A percentile compares a stretch with the other conserved stretches of the same genome.
These are phyloP conservation scores for Drosophila anomelani DNA, from an alignment of 2,888 invertebrate species.

Conservation along the genomic window DNA sequence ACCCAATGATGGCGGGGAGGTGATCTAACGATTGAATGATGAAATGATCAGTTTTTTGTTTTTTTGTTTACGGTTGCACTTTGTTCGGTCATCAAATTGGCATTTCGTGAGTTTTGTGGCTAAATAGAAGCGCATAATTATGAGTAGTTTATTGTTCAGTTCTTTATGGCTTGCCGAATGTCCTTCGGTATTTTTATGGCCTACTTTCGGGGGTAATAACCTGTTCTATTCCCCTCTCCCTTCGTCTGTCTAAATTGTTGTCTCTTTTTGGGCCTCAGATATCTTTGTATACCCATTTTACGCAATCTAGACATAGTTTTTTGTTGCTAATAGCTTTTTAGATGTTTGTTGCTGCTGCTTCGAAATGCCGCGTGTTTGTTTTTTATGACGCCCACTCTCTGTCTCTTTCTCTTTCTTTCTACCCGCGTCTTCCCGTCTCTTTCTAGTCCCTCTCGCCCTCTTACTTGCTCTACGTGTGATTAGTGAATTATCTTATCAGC, in stretches of 20 bases:
- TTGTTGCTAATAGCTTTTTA: not conserved
- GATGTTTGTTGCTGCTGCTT: slow-evolving; percentile 56
- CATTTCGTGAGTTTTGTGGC: slow-evolving; percentile 18
- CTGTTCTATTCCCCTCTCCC: slow-evolving; percentile 9
- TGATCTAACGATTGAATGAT: slow-evolving; percentile 38
- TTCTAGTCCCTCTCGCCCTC: slow-evolving; percentile 2
- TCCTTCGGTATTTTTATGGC: slow-evolving; percentile 61
- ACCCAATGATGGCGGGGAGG: not conserved
- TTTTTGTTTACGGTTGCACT: slow-evolving; percentile 17
- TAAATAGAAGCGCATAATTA: slow-evolving; percentile 16
- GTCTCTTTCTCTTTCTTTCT: not conserved
- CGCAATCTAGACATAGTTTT: slow-evolving; percentile 20
- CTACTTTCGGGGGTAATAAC: slow-evolving; percentile 54
- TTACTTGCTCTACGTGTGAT: slow-evolving; percentile 10
- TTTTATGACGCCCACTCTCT: slow-evolving; percentile 53
- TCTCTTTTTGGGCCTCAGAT: not conserved
- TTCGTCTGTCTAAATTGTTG: slow-evolving; percentile 2
- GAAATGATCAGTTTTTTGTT: slow-evolving; percentile 17
- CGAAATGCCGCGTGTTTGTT: slow-evolving; percentile 66
- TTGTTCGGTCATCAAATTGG: slow-evolving; percentile 21
- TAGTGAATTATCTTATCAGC: slow-evolving; percentile 41
- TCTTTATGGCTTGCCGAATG: slow-evolving; percentile 23
- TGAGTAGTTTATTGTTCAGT: not conserved
- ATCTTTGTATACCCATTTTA: slow-evolving; percentile 9
- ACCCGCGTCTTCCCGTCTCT: not conserved